phyloP scores from a whole-genome alignment of 2,113 vertebrate genomes.

The Oreocharis arfaki region DNA sequence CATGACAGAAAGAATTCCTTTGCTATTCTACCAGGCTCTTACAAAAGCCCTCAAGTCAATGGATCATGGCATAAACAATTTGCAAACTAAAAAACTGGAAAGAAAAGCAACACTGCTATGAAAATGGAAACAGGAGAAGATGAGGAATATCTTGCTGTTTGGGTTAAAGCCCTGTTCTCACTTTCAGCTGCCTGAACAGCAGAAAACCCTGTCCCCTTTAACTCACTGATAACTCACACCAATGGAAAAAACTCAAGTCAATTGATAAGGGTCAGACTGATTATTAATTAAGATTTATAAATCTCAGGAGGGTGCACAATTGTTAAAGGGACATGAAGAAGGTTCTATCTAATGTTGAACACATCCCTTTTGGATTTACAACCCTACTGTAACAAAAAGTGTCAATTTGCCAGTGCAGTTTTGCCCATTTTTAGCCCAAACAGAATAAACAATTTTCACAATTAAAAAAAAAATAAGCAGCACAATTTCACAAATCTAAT shows the following conservation, averaged over 20 bases:
- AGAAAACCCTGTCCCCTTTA: background rate
- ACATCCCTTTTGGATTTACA: background rate
- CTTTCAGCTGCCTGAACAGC: background rate
- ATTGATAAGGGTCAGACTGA: background rate
- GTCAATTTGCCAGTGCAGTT: constrained; percentile 57
- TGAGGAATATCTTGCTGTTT: background rate
- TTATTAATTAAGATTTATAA: background rate
- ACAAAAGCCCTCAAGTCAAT: constrained; percentile 7
- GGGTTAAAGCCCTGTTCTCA: constrained; percentile 1
- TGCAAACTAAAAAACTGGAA: constrained; percentile 20
- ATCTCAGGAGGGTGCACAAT: background rate
- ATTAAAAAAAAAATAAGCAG: too few species aligned
- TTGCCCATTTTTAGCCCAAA: background rate
- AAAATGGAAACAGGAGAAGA: constrained; percentile 25
- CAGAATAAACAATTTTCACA: background rate
- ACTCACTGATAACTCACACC: background rate
- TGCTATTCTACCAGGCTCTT: background rate
- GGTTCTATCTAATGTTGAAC: background rate
- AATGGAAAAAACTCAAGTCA: background rate
- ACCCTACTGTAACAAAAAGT: background rate
- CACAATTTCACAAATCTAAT: background rate
- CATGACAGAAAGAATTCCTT: background rate
- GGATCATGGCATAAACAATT: constrained; percentile 34
- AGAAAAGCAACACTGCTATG: background rate
- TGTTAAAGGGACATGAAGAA: background rate